These are phyloP conservation scores for Scaptomyza parva DNA, from an alignment of 2,888 invertebrate genomes.

Conservation along the genomic window DNA sequence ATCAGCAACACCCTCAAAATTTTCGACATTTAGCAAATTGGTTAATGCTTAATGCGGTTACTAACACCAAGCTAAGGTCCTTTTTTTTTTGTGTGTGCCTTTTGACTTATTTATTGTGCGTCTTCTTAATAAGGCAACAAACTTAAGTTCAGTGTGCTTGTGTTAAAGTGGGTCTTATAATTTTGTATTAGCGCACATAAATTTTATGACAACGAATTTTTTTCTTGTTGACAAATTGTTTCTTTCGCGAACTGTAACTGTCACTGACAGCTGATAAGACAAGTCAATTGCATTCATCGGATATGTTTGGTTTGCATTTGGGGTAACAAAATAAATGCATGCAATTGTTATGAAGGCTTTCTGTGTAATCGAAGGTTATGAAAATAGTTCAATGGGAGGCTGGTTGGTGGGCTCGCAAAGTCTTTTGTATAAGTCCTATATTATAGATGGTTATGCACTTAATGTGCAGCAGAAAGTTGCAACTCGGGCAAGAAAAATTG, in stretches of 20 bases:
- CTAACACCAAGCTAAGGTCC: background rate
- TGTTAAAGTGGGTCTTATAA: no score
- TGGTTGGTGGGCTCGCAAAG: slow-evolving; percentile 1
- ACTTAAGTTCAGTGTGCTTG: background rate
- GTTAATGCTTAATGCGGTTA: background rate
- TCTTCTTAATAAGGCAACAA: background rate
- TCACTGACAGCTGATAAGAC: slow-evolving; percentile 15
- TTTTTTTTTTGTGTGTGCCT: no score
- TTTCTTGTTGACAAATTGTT: background rate
- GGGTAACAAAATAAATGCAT: background rate
- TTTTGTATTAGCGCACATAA: background rate
- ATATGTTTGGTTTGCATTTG: background rate
- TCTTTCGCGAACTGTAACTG: background rate
- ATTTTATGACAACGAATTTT: background rate
- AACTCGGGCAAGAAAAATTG: background rate
- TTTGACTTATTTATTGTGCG: background rate
- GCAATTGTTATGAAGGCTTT: slow-evolving; percentile 14
- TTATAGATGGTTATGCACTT: slow-evolving; percentile 4
- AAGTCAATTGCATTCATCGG: no score
- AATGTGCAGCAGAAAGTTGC: background rate
- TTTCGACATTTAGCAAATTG: slow-evolving; percentile 19
- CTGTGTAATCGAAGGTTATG: slow-evolving; percentile 23
- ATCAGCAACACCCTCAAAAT: slow-evolving; percentile 1
- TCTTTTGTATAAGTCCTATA: background rate
- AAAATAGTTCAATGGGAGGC: background rate